A percentile compares a stretch with the other conserved stretches of the same genome.
Conservation (phyloP, 2,113 vertebrate genomes). For the Hiodon alosoides region DNA sequence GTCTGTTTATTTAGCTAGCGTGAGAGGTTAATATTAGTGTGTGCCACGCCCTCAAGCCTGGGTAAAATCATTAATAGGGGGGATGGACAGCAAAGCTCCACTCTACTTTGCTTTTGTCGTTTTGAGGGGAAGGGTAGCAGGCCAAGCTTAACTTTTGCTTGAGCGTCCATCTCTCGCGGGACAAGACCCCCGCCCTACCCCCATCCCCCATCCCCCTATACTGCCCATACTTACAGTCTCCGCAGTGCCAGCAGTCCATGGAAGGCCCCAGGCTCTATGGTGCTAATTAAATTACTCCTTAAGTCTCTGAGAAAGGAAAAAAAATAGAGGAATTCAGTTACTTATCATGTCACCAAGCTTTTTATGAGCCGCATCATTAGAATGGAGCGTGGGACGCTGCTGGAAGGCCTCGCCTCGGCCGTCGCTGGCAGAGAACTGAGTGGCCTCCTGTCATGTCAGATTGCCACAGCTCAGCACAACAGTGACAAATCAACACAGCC, state of each 20-base stretch:
- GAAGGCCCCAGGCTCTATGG: conserved; percentile 74
- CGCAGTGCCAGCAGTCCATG: conserved; percentile 71
- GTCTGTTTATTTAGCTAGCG: too few relatives aligned
- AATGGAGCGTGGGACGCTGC: not conserved
- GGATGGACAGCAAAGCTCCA: too few relatives aligned
- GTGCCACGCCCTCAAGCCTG: too few relatives aligned
- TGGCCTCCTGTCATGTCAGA: not conserved
- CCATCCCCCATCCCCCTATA: not conserved
- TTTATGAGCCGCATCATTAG: not conserved
- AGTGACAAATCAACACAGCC: not conserved
- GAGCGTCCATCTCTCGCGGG: not conserved
- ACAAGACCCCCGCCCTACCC: not conserved
- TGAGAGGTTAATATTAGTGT: too few relatives aligned
- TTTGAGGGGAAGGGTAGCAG: too few relatives aligned
- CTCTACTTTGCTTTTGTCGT: too few relatives aligned
- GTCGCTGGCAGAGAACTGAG: not conserved
- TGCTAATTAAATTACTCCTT: conserved; percentile 80
- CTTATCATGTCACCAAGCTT: conserved; percentile 1
- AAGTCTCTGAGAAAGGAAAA: conserved; percentile 62
- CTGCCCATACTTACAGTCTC: conserved; percentile 70
- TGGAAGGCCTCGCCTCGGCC: not conserved
- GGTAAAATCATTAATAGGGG: too few relatives aligned
- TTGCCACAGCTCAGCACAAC: not conserved
- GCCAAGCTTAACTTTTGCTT: not conserved
- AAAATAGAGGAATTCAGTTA: conserved; percentile 22